Percentiles rank a stretch among this genome's conserved stretches.
phyloP scores from a whole-genome alignment of 2,113 vertebrate species.

The Varanus salvator region DNA sequence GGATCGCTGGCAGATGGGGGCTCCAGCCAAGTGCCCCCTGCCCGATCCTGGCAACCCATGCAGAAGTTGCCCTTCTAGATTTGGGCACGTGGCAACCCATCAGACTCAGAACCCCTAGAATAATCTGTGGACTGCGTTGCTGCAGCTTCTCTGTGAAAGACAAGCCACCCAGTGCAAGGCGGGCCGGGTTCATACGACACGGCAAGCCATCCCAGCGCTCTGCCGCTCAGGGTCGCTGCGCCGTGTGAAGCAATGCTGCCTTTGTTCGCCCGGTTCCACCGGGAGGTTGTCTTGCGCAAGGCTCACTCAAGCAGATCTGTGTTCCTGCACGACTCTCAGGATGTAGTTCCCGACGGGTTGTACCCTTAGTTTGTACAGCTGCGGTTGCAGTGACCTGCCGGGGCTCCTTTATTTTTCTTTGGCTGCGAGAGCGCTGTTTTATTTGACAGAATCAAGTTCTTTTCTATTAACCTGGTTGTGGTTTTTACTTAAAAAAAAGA shows the following conservation, averaged over 20 bases:
- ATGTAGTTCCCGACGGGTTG: constrained; percentile 70
- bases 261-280: constrained; percentile 40
- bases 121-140: no score
- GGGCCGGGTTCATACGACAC: no score
- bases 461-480: constrained; percentile 73
- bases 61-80: no score
- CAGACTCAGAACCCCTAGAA: no score
- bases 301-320: constrained; percentile 17
- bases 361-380: constrained; percentile 79
- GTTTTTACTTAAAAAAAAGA: constrained; percentile 61
- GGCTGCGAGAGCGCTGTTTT: constrained; percentile 69
- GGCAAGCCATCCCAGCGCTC: no score
- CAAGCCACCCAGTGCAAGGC: no score
- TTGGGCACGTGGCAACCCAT: no score
- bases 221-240: no score
- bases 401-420: constrained; percentile 73
- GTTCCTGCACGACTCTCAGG: constrained; percentile 16
- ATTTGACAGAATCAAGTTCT: constrained; percentile 68
- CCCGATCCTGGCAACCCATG: no score
- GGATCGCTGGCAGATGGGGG: no score
- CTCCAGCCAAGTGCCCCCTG: no score
- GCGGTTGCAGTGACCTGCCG: constrained; percentile 77
- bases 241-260: constrained; percentile 4
- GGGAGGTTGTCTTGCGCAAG: constrained; percentile 14
- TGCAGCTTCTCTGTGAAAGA: no score